A percentile compares a stretch with the other conserved stretches of the same genome.
phyloP scores from a whole-genome alignment of 2,113 vertebrate genomes.

The Centrocercus urophasianus region DNA sequence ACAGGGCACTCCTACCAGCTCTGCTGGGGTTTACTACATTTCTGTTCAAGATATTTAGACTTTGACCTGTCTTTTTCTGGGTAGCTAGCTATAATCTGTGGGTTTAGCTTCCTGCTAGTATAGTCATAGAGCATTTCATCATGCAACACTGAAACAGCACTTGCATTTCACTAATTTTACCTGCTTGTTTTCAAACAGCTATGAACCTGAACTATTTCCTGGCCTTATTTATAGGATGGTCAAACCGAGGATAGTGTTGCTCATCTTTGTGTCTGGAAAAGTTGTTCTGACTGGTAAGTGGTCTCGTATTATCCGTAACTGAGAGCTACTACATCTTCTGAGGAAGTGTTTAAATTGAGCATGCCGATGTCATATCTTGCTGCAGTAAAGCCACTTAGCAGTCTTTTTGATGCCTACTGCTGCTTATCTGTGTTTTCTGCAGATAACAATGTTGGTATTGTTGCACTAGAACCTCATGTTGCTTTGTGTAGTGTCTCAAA shows the following conservation, averaged over 20 bases:
- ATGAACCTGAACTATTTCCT: conserved; percentile 96
- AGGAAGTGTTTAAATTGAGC: background rate
- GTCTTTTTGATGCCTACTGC: background rate
- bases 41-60: background rate
- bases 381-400: background rate
- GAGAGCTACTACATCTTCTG: background rate
- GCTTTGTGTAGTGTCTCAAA: background rate
- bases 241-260: conserved; percentile 94
- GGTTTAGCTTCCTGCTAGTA: background rate
- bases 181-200: conserved; percentile 80
- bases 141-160: background rate
- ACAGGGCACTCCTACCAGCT: background rate
- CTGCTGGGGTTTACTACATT: background rate
- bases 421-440: background rate
- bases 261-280: conserved; percentile 98
- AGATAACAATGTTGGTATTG: background rate
- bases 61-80: background rate
- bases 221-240: conserved; percentile 98
- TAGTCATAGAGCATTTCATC: background rate
- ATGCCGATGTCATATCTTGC: background rate
- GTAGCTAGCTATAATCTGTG: background rate
- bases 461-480: background rate
- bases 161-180: background rate
- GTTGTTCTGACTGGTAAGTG: conserved; percentile 93
- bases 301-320: background rate